Evolutionary conservation across 2,113 vertebrate genomes (phyloP).

Genomic region (Asarcornis scutulata): DNA sequence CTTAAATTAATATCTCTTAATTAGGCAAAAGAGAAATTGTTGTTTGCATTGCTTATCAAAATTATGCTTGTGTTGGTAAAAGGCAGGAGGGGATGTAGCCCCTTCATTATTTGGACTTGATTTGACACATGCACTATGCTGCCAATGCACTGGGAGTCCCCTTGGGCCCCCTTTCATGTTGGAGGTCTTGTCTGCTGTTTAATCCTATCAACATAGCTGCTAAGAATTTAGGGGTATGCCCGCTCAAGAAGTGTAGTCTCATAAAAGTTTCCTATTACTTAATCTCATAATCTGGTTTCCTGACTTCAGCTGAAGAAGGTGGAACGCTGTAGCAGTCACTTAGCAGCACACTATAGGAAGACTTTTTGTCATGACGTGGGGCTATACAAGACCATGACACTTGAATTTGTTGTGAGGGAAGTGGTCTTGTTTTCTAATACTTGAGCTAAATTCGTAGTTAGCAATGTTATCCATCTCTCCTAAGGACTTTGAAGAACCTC

Average conservation of each 20-base stretch:
- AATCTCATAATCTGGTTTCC: not conserved
- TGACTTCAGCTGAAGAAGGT: fast-evolving
- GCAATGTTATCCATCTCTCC: not conserved
- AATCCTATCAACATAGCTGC: fast-evolving
- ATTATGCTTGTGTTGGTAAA: not conserved
- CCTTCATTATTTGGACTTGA: not conserved
- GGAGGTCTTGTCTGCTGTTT: not conserved
- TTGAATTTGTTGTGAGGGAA: not conserved
- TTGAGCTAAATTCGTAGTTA: not conserved
- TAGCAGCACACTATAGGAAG: fast-evolving
- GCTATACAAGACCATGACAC: not conserved
- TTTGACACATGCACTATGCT: not conserved
- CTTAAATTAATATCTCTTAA: not conserved
- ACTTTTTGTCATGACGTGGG: not conserved
- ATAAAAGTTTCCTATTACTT: not conserved
- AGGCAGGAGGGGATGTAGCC: not conserved
- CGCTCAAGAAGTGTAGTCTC: not conserved
- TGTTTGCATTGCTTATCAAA: not conserved
- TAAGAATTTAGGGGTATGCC: not conserved
- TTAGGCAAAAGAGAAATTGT: not conserved
- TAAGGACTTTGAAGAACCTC: not conserved
- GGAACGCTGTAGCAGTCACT: not conserved
- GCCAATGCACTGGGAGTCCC: not conserved
- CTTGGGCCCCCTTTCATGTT: not conserved
- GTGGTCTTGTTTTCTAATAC: not conserved